Evolutionary conservation across 2,888 invertebrate species (phyloP).

Genomic region (Cephus runcator): DNA sequence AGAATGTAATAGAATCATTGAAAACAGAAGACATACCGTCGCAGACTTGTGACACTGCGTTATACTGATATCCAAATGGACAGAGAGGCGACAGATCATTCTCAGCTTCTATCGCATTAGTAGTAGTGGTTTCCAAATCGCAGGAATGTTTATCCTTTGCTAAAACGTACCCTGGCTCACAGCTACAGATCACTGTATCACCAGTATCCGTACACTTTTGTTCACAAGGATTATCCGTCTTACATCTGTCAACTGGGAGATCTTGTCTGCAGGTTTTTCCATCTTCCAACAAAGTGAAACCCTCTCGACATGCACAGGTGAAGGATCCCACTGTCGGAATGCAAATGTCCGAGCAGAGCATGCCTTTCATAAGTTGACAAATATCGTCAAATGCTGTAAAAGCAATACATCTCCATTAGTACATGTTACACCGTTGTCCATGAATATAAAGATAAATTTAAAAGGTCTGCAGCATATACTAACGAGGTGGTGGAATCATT

Average conservation of each 20-base stretch:
- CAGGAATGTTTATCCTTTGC: slow-evolving; percentile 76
- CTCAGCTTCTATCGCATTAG: slow-evolving; percentile 24
- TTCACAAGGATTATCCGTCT: slow-evolving; percentile 76
- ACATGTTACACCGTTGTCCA: background rate
- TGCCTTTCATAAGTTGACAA: slow-evolving; percentile 67
- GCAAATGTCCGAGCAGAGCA: slow-evolving; percentile 82
- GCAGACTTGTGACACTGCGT: slow-evolving; percentile 51
- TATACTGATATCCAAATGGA: slow-evolving; percentile 57
- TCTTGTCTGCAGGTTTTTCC: slow-evolving; percentile 74
- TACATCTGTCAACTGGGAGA: slow-evolving; percentile 67
- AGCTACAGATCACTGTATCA: slow-evolving; percentile 76
- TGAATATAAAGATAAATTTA: background rate
- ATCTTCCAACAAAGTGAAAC: slow-evolving; percentile 77
- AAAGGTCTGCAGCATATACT: slow-evolving; percentile 1
- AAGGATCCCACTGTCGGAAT: slow-evolving; percentile 79
- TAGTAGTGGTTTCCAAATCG: slow-evolving; percentile 14
- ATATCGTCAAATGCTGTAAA: slow-evolving; percentile 59
- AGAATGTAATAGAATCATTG: background rate
- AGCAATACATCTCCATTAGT: background rate
- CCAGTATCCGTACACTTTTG: slow-evolving; percentile 81
- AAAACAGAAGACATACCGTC: slow-evolving; percentile 51
- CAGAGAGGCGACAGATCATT: slow-evolving; percentile 44
- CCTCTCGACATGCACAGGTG: slow-evolving; percentile 77
- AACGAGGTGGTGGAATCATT: slow-evolving; percentile 34
- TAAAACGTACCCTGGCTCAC: slow-evolving; percentile 77